Evolutionary conservation across 2,113 vertebrate species (phyloP).

Genomic region (Brachyhypopomus occidentalis): DNA sequence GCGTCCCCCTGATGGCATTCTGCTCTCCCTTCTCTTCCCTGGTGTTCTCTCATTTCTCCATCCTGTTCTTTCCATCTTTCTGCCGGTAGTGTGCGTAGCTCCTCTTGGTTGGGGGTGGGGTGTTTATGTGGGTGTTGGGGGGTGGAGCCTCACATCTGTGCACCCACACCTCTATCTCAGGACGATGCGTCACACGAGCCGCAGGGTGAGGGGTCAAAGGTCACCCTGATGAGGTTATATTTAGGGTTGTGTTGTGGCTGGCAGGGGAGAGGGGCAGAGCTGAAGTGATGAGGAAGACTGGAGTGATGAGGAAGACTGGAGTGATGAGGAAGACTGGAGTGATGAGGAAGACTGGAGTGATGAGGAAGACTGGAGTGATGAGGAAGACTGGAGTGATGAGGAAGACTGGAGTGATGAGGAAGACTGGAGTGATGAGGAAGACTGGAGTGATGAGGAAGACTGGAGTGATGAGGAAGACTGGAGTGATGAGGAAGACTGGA

Average conservation of each 20-base stretch:
- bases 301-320: too few relatives aligned
- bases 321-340: too few relatives aligned
- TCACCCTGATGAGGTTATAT: constrained; percentile 19
- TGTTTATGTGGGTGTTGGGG: neutral
- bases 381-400: too few relatives aligned
- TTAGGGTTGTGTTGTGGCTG: constrained; percentile 32
- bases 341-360: too few relatives aligned
- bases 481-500: too few relatives aligned
- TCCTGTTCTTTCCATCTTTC: neutral
- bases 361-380: too few relatives aligned
- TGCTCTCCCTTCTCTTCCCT: neutral
- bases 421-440: too few relatives aligned
- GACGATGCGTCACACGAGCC: neutral
- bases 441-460: too few relatives aligned
- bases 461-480: too few relatives aligned
- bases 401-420: too few relatives aligned
- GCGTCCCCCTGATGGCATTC: neutral
- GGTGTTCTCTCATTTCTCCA: neutral
- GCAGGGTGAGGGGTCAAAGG: constrained; percentile 10
- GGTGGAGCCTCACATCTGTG: constrained; percentile 15
- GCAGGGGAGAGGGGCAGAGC: neutral
- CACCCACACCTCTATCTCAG: neutral
- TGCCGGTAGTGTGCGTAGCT: too few relatives aligned
- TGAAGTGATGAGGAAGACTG: neutral
- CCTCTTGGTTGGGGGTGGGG: neutral